These are phyloP conservation scores for Anagrus nilaparvatae DNA, from an alignment of 1,140 invertebrate genomes.

Conservation along the genomic window DNA sequence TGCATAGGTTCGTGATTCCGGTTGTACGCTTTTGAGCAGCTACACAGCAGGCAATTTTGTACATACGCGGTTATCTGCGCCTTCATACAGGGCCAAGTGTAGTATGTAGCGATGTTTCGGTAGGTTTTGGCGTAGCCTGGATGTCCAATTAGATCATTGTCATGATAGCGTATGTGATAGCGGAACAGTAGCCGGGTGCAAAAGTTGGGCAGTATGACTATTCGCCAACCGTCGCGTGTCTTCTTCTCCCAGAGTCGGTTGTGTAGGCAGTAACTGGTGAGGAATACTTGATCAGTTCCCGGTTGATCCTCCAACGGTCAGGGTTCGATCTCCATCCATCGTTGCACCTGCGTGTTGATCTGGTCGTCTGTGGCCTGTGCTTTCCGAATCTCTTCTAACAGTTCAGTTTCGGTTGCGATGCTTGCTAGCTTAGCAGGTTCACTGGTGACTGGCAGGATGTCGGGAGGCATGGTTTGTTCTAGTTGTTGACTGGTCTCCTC, in stretches of 20 bases:
- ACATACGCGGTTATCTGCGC: no score
- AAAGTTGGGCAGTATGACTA: not conserved
- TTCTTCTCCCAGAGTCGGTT: not conserved
- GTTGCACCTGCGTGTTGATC: not conserved
- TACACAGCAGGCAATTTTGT: no score
- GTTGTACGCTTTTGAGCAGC: no score
- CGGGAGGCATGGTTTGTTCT: not conserved
- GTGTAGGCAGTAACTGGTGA: not conserved
- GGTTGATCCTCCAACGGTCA: no score
- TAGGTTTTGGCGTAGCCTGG: not conserved
- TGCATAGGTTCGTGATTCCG: no score
- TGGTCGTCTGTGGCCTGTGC: not conserved
- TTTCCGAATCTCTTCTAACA: not conserved
- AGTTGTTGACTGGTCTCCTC: not conserved
- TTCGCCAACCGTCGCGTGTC: not conserved
- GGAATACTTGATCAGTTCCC: not conserved
- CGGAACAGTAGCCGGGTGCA: not conserved
- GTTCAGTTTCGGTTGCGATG: not conserved
- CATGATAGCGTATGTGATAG: not conserved
- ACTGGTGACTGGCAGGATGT: not conserved
- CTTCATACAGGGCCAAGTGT: not conserved
- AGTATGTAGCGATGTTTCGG: not conserved
- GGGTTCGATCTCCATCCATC: no score
- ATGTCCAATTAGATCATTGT: conserved; percentile 2
- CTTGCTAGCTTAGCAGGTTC: not conserved